These are phyloP conservation scores for Thymelicus lineola DNA, from an alignment of 2,888 invertebrate species.

Conservation along the genomic window DNA sequence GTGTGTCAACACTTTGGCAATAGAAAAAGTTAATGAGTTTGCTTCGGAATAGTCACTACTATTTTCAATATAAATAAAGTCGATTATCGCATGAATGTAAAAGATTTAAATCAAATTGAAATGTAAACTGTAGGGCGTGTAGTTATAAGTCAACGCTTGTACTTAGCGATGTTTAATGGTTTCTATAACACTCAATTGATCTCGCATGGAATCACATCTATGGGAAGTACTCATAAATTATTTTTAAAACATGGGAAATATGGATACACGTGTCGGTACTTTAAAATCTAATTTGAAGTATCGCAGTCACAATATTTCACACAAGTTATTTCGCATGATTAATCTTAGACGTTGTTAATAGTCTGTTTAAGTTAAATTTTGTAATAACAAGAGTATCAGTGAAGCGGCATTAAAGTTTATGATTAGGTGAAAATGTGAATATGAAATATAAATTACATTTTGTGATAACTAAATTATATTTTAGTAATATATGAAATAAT, in stretches of 20 bases:
- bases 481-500: too few relatives aligned
- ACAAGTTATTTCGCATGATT: constrained; percentile 41
- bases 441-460: too few relatives aligned
- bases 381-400: too few relatives aligned
- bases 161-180: constrained; percentile 77
- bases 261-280: constrained; percentile 57
- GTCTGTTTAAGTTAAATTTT: too few relatives aligned
- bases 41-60: constrained; percentile 33
- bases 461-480: too few relatives aligned
- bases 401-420: too few relatives aligned
- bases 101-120: constrained; percentile 64
- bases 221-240: constrained; percentile 61
- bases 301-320: constrained; percentile 41
- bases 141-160: constrained; percentile 51
- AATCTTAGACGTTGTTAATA: background rate
- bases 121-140: constrained; percentile 76
- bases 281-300: constrained; percentile 54
- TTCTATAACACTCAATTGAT: constrained; percentile 81
- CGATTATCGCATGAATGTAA: constrained; percentile 36
- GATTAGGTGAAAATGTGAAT: too few relatives aligned
- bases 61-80: constrained; percentile 40
- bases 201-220: constrained; percentile 68
- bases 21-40: constrained; percentile 49
- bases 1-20: constrained; percentile 59
- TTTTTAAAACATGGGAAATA: constrained; percentile 62